Conservation (phyloP, 1,140 invertebrate species). For the Drosophila cardini region DNA sequence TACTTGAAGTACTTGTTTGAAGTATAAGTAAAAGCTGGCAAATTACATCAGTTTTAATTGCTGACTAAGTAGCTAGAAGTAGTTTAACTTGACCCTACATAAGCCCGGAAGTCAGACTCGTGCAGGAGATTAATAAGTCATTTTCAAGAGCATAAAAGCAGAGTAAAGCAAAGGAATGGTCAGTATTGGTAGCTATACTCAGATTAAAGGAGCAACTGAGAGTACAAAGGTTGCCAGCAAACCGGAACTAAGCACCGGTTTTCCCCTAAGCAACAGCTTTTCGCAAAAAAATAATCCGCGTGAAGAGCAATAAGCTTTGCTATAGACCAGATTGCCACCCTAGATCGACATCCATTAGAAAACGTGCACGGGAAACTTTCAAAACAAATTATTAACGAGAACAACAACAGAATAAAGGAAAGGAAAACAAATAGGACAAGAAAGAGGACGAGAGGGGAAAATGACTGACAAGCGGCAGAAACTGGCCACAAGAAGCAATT, state of each 20-base stretch:
- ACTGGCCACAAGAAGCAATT: constrained; percentile 57
- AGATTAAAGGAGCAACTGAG: background rate
- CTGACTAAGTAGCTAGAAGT: background rate
- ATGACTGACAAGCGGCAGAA: constrained; percentile 22
- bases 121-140: constrained; percentile 69
- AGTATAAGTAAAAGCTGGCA: background rate
- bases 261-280: constrained; percentile 66
- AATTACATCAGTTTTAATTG: background rate
- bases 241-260: constrained; percentile 54
- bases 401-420: constrained; percentile 50
- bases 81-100: background rate
- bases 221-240: constrained; percentile 33
- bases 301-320: constrained; percentile 29
- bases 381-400: constrained; percentile 79
- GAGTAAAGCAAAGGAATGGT: constrained; percentile 61
- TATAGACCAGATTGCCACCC: background rate
- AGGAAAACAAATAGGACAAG: too few relatives aligned
- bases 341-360: constrained; percentile 35
- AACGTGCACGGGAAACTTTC: constrained; percentile 62
- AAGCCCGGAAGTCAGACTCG: constrained; percentile 24
- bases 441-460: constrained; percentile 2
- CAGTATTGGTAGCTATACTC: constrained; percentile 48
- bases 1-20: too few relatives aligned
- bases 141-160: constrained; percentile 61
- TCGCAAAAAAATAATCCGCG: constrained; percentile 62